Conservation (phyloP, 1,140 invertebrate genomes). For the Drosophila mayri region DNA sequence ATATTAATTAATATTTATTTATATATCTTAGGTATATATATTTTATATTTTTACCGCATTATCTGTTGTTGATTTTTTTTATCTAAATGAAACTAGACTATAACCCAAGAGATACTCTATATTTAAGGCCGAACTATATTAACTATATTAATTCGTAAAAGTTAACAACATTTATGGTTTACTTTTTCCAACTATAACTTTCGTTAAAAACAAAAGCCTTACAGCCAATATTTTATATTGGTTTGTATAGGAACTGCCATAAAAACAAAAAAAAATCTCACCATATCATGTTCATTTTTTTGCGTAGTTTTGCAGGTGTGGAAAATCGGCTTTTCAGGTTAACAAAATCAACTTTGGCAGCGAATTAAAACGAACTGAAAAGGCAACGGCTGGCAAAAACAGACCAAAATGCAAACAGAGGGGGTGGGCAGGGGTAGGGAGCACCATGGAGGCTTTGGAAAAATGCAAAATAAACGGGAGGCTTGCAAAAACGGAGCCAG, state of each 20-base stretch:
- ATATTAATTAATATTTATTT: background rate
- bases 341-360: slow-evolving; percentile 55
- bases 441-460: slow-evolving; percentile 3
- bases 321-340: slow-evolving; percentile 51
- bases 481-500: slow-evolving; percentile 53
- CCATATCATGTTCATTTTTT: slow-evolving; percentile 2
- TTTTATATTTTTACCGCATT: background rate
- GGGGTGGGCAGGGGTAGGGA: no score
- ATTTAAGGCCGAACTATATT: background rate
- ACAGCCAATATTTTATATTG: background rate
- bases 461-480: slow-evolving; percentile 63
- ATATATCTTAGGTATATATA: background rate
- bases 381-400: slow-evolving; percentile 27
- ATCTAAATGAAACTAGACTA: background rate
- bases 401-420: slow-evolving; percentile 33
- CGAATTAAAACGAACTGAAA: slow-evolving; percentile 48
- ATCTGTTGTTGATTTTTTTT: background rate
- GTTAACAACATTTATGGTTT: background rate
- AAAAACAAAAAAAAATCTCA: background rate
- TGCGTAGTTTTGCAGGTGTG: slow-evolving; percentile 25
- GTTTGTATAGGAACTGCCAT: background rate
- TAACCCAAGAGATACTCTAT: background rate
- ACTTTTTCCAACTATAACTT: background rate
- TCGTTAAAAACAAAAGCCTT: background rate
- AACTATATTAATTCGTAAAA: background rate